Evolutionary conservation across 1,140 invertebrate species (phyloP), one percentile per base, ranked within the genome.

Genomic region (Whitmania pigra): DNA sequence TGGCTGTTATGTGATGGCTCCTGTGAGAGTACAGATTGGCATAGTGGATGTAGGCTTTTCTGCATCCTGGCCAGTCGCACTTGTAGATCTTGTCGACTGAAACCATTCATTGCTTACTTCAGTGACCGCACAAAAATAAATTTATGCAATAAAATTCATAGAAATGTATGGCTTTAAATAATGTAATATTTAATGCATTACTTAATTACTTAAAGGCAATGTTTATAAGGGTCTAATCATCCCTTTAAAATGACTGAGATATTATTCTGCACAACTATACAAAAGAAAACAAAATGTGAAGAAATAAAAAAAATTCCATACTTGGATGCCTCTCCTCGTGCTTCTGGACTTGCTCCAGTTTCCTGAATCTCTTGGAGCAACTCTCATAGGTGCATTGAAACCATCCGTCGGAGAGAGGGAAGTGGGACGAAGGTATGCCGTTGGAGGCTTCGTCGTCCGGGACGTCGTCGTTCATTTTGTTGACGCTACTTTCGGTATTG

Each of bases 1-100:
- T 88, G 80, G 91, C 89, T 72, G 89, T 89, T 3, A 89, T 91
- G 78, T 92, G 90, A 78, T 88, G 88, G 40, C 89, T 85, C 53
- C 87, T 82, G 80, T 92, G 90, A 76, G 90, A 90, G 76, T 89
- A 89, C 76, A 90, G 84, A 20, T 80, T 80, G 73, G 79, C 79
- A 67, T 78, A 72, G 74, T 79, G 79, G 15, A 78, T 74, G 72
- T 80, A 81, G 3, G 77, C 77, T 73, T 79, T 79, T 20, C 78
- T 76, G 76, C 80, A 81, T 20, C 75, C 77, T 20, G 74, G 73
- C 76, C 76, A 78, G n/a, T 72, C 69, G 75, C 80, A 81, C 60
- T 77, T 76, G 72, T 76, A 80, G 72, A 78, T 79, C 22, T 77
- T 68, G 67, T 79, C 78, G 55, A 78, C 79, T 80, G 49, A 43